A percentile compares a stretch with the other conserved stretches of the same genome.
Conservation (phyloP, 2,888 invertebrate genomes). For the Trachelus troglodyta region DNA sequence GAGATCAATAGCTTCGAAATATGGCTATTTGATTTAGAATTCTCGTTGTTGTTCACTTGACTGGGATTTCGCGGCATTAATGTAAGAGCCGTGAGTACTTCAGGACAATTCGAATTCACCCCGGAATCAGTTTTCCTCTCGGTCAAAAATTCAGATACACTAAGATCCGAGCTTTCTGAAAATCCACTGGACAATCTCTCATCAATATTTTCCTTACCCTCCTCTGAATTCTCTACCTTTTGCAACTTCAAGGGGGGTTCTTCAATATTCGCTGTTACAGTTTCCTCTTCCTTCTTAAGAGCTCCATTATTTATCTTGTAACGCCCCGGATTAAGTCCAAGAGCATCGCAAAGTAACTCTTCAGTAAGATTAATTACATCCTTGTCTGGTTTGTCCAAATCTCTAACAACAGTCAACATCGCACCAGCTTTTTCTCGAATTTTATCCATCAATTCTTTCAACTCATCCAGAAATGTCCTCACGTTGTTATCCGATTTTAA, state of each 20-base stretch:
- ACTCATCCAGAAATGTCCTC: constrained; percentile 52
- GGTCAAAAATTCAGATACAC: constrained; percentile 52
- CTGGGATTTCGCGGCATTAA: constrained; percentile 55
- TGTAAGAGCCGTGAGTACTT: constrained; percentile 59
- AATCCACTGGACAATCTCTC: constrained; percentile 52
- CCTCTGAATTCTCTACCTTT: constrained; percentile 44
- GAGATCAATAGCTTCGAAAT: constrained; percentile 55
- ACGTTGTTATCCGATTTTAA: constrained; percentile 58
- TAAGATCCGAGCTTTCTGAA: constrained; percentile 54
- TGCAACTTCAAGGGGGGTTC: constrained; percentile 52
- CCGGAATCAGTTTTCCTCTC: constrained; percentile 46
- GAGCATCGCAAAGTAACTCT: constrained; percentile 49
- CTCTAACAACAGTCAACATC: constrained; percentile 42
- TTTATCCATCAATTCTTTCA: constrained; percentile 54
- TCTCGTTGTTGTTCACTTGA: constrained; percentile 31
- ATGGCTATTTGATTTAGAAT: constrained; percentile 26
- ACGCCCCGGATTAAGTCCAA: constrained; percentile 53
- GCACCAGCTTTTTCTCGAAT: constrained; percentile 47
- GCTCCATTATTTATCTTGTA: constrained; percentile 52
- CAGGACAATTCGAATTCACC: constrained; percentile 51
- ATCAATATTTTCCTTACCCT: constrained; percentile 52
- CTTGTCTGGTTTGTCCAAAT: constrained; percentile 34
- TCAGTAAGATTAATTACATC: constrained; percentile 50
- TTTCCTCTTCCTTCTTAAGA: constrained; percentile 35
- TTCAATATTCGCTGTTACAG: constrained; percentile 21